Base-by-base conservation (phyloP, 1,140 invertebrate genomes). In the Lutraria rhynchaena region DNA sequence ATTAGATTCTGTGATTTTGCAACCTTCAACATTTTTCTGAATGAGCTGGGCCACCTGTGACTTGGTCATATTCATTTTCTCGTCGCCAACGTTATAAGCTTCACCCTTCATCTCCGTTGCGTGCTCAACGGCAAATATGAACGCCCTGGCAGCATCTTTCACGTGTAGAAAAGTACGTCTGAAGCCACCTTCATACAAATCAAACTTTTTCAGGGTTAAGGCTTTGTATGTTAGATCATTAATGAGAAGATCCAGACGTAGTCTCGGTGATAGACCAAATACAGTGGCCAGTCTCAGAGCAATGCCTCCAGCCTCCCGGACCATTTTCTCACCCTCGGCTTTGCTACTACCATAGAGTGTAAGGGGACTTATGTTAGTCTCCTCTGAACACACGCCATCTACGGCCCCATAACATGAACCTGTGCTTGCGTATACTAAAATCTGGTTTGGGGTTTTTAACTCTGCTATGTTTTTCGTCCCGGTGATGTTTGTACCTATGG, bases 321-420 rank as follows among this genome's bases (percentile, higher is more conserved):
- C 86, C 31, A 89, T 71, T 70, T 87, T 85, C 67, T 90, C 89
- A 3, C 84, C 88, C 0, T 84, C 87, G 3, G 89, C 88, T 69
- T 90, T 90, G 49, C 83, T 88, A 41, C 85, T 83, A 17, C 89
- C 89, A 73, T 90, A 90, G 31, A 87, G 49, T 3, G 89, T 89
- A 1, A 90, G 75, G 0, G 89, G 89, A 55, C 85, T 86, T 57
- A 90, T 90, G 15, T 57, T 74, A 4, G 89, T 89, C 5, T 88
- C 83, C 65, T 90, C 89, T 27, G 88, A 88, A 58, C 89, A 90
- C 1, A 89, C 22, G 0, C 87, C 88, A 11, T 89, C 86, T 3
- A 89, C 88, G 19, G 87, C 88, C 0, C 89, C 89, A 71, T 90
- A 90, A 37, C 89, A 90, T 0, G 89, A 90, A 1, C 89, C 89